Base-by-base conservation (phyloP, 2,888 invertebrate genomes). In the Gymnoscelis rufifasciata region DNA sequence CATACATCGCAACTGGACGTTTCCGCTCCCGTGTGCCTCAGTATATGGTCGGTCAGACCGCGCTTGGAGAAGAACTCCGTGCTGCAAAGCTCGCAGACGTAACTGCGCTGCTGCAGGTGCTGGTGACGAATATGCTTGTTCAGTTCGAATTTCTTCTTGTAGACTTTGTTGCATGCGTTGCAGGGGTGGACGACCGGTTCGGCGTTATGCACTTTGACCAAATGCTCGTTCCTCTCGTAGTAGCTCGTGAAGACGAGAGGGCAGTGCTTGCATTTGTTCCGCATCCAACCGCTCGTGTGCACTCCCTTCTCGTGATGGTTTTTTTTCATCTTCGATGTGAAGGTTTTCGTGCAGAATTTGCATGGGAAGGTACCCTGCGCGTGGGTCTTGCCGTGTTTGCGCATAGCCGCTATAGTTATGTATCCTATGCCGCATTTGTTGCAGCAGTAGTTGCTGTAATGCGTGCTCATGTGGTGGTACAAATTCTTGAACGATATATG, bases 311-410 rank as follows among this genome's bases (percentile, higher is more conserved):
- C 82, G 52, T 88, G 88, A 38, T 88, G 84, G 0, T 78, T 61
- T 46, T 84, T 87, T 57, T 88, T 88, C 0, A 79, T 83, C 1
- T 86, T 57, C 0, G 90, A 87, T 2, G 90, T 88, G 62, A 90
- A 90, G 7, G 79, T 70, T 59, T 90, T 90, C 0, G 83, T 87
- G 56, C 90, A 90, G 33, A 71, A 83, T 11, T 78, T 79, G 59
- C 90, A 90, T 0, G 89, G 89, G 51, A 90, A 91, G 37, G 88
- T 77, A 5, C 89, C 88, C 29, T 82, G 84, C 1, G 78, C 83
- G 59, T 89, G 89, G 0, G 84, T 88, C 55, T 83, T 86, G 0
- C 74, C 79, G 56, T 89, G 89, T 38, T 88, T 86, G 24, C 84
- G 71, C n/a, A 89, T 54, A 0, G 86, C 84, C 1, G 83, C 82